These are phyloP conservation scores for Phoxinus phoxinus DNA, from an alignment of 2,113 vertebrate species.

Conservation along the genomic window DNA sequence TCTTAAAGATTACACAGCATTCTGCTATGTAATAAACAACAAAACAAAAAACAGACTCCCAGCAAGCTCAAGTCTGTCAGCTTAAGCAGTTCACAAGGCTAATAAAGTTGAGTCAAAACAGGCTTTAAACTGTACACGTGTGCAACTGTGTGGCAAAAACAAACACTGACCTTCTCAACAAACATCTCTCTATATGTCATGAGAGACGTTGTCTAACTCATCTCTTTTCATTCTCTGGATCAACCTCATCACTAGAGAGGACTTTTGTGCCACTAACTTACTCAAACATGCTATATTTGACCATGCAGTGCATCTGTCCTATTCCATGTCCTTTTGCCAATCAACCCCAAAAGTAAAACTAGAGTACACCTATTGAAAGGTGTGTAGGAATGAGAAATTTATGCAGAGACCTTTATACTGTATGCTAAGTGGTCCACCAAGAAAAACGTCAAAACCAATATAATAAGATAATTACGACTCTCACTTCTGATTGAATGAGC, in stretches of 20 bases:
- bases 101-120: background rate
- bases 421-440: background rate
- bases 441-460: background rate
- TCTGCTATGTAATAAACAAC: no score
- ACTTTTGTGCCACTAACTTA: background rate
- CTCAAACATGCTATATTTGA: slow-evolving; percentile 11
- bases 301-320: slow-evolving; percentile 22
- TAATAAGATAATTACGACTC: background rate
- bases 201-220: background rate
- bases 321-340: slow-evolving; percentile 6
- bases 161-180: slow-evolving; percentile 15
- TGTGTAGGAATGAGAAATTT: background rate
- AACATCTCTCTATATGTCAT: background rate
- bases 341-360: background rate
- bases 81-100: slow-evolving; percentile 6
- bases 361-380: background rate
- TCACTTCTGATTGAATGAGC: background rate
- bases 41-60: slow-evolving; percentile 1
- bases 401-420: background rate
- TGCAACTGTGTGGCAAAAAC: slow-evolving; percentile 9
- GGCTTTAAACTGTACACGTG: background rate
- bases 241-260: background rate
- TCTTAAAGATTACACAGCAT: no score
- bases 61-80: slow-evolving; percentile 18
- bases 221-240: slow-evolving; percentile 11